Evolutionary conservation across 2,888 invertebrate species (phyloP).

Genomic region (Entomobrya multifasciata): DNA sequence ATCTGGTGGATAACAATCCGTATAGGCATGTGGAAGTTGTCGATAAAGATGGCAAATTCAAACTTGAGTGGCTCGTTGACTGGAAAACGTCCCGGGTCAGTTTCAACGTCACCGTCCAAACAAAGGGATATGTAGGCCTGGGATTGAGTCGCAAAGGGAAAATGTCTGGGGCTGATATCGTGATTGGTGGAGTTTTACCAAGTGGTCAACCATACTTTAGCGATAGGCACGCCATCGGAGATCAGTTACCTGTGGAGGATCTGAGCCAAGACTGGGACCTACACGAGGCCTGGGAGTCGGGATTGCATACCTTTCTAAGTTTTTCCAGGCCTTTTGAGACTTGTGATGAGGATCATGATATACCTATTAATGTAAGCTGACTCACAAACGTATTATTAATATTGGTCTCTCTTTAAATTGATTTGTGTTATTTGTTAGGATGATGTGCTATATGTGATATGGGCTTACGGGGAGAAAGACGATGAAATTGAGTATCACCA

Average conservation of each 20-base stretch:
- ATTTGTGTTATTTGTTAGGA: slow-evolving; percentile 22
- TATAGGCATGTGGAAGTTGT: not conserved
- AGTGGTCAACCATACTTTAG: slow-evolving; percentile 46
- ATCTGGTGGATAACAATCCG: slow-evolving; percentile 44
- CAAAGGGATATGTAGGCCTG: slow-evolving; percentile 51
- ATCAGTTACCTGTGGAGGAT: slow-evolving; percentile 49
- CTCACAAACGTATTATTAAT: not conserved
- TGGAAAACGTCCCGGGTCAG: slow-evolving; percentile 16
- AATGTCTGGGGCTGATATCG: slow-evolving; percentile 49
- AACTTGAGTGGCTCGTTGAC: slow-evolving; percentile 51
- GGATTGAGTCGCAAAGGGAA: slow-evolving; percentile 26
- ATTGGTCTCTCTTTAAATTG: not conserved
- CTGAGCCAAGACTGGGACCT: slow-evolving; percentile 44
- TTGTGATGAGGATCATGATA: slow-evolving; percentile 48
- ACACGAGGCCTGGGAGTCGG: slow-evolving; percentile 22
- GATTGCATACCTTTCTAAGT: slow-evolving; percentile 20
- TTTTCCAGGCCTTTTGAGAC: slow-evolving; percentile 56
- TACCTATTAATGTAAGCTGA: slow-evolving; percentile 36
- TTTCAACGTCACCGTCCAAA: slow-evolving; percentile 60
- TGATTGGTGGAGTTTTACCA: slow-evolving; percentile 40
- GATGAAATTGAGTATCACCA: slow-evolving; percentile 52
- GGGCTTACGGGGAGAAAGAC: slow-evolving; percentile 44
- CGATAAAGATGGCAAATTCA: slow-evolving; percentile 38
- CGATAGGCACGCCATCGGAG: slow-evolving; percentile 44
- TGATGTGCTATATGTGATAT: slow-evolving; percentile 24